A percentile compares a stretch with the other conserved stretches of the same genome.
phyloP scores from a whole-genome alignment of 1,140 invertebrate species.

The Panagrolaimus sp. region DNA sequence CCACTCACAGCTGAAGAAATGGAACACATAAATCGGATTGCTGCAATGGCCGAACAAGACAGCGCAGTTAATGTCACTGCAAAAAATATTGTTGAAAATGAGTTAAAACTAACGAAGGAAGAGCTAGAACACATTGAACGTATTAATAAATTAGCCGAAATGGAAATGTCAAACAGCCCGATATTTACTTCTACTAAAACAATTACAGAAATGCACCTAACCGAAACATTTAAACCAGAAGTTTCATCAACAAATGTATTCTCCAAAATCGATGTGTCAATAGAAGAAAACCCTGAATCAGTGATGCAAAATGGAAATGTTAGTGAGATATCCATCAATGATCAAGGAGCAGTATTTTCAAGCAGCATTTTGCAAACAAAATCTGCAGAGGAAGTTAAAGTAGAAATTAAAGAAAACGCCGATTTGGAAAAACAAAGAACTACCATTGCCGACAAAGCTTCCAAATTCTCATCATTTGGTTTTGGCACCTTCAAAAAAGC shows the following conservation, averaged over 20 bases:
- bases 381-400: too few relatives aligned
- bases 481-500: slow-evolving; percentile 12
- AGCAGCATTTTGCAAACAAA: too few relatives aligned
- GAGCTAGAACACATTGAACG: neutral
- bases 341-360: too few relatives aligned
- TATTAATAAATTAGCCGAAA: neutral
- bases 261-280: too few relatives aligned
- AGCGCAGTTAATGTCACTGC: neutral
- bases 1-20: slow-evolving; percentile 29
- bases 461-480: slow-evolving; percentile 8
- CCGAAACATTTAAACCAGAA: neutral
- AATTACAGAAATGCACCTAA: neutral
- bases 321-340: too few relatives aligned
- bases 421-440: neutral
- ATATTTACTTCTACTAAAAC: too few relatives aligned
- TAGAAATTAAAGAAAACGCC: too few relatives aligned
- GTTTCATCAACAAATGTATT: neutral
- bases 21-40: slow-evolving; percentile 27
- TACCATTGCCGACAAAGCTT: neutral
- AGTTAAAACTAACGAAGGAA: neutral
- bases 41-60: slow-evolving; percentile 22
- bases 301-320: too few relatives aligned
- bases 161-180: too few relatives aligned
- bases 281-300: too few relatives aligned
- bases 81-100: neutral